Evolutionary conservation across 2,888 invertebrate genomes (phyloP).

Genomic region (Lithosia quadra): DNA sequence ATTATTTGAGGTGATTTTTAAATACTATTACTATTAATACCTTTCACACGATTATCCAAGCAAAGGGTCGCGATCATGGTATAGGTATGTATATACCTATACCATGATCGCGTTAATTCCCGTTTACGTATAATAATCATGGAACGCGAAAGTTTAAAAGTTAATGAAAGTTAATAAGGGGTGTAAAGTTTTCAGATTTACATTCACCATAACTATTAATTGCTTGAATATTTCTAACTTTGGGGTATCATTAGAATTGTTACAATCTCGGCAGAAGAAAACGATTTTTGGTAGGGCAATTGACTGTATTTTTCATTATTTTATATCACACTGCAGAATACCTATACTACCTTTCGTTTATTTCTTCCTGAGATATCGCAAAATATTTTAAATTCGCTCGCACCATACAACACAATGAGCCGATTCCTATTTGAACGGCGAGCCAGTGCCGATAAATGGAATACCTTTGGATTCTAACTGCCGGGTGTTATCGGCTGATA

Average conservation of each 20-base stretch:
- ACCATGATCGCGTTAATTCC: too few species aligned
- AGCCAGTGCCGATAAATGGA: conserved; percentile 30
- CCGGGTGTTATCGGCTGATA: conserved; percentile 35
- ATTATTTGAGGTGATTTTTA: too few species aligned
- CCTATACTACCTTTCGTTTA: not conserved
- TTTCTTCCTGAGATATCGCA: not conserved
- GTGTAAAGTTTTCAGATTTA: too few species aligned
- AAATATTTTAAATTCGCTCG: conserved; percentile 13
- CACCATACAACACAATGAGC: conserved; percentile 12
- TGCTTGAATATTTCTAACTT: not conserved
- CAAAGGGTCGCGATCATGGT: too few species aligned
- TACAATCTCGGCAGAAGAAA: too few species aligned
- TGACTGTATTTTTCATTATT: not conserved
- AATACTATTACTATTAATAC: too few species aligned
- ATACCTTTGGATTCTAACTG: conserved; percentile 37
- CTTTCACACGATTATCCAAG: too few species aligned
- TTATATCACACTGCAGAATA: not conserved
- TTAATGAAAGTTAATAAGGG: too few species aligned
- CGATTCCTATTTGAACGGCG: conserved; percentile 18
- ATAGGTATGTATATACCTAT: too few species aligned
- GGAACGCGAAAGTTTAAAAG: too few species aligned
- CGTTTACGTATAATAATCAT: too few species aligned
- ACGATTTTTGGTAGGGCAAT: not conserved
- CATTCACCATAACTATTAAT: not conserved
- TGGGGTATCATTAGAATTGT: too few species aligned